Evolutionary conservation across 2,797 vertebrate genomes (phyloP), one percentile per base, ranked within the genome.

Genomic region (Siniperca undulata): DNA sequence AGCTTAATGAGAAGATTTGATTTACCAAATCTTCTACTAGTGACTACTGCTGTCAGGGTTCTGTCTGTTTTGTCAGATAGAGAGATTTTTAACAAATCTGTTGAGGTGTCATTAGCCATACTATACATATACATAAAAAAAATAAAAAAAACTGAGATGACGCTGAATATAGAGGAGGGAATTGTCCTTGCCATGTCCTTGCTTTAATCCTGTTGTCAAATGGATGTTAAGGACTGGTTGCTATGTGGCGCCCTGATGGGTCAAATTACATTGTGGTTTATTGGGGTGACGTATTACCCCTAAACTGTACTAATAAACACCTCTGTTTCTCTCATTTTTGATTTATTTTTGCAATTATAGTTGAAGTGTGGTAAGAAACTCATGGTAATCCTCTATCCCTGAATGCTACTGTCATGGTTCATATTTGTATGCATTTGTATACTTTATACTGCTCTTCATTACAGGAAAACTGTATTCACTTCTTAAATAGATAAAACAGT

Each of bases 311-410:
- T 87, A 62, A 81, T 50, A 24, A 48, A 24, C 50, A 58, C 30
- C 19, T 77, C 52, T 74, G 40, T 83, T 67, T 74, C 9, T 82
- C 40, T 65, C 20, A 5, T 70, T 60, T 84, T 69, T 66, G 80
- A 70, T 81, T 82, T 85, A 77, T 56, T 84, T 83, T 74, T 69
- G 36, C 40, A 24, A 66, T 74, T 61, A 52, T 24, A n/a, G 11
- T 30, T 81, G 77, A 85, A 77, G 77, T 20, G 74, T 86, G 88
- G 89, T 94, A 88, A 91, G 85, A 77, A 65, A 27, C 44, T 55
- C 8, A 4, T 24, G 1, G 61, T 19, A 71, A 64, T 70, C n/a
- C 11, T 72, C 27, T 24, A 20, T 80, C 0, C 46, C 67, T 53
- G 1, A 77, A 38, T 80, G 30, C 30, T 52, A 4, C 40, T 30